Conservation (phyloP, 2,113 vertebrate genomes). For the Rhinolophus sinicus region DNA sequence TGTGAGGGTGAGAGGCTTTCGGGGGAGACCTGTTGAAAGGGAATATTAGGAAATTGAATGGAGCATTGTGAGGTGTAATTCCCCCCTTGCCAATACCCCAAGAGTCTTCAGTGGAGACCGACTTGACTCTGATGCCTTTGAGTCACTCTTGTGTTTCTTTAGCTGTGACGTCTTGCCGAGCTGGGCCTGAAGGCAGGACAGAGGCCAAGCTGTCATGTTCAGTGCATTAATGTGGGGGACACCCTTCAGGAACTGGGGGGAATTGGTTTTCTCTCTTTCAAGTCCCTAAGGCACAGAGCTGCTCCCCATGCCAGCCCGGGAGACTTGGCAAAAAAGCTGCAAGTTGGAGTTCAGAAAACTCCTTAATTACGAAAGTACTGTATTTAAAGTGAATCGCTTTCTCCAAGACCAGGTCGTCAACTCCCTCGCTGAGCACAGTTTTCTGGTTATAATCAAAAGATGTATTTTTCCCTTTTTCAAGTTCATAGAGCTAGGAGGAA, state of each 20-base stretch:
- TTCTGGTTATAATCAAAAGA: neutral
- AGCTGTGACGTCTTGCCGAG: rapidly evolving
- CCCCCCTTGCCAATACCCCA: neutral
- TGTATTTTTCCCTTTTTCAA: neutral
- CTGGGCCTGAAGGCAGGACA: neutral
- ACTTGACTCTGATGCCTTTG: neutral
- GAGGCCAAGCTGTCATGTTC: neutral
- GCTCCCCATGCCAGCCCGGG: neutral
- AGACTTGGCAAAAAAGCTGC: neutral
- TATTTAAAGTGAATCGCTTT: neutral
- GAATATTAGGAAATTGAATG: rapidly evolving
- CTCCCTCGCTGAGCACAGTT: slow-evolving; percentile 38
- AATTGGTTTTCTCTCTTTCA: neutral
- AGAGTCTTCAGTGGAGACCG: neutral
- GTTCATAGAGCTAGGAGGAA: neutral
- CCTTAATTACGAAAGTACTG: neutral
- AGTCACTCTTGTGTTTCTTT: neutral
- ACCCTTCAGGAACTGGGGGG: neutral
- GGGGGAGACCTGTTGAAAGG: neutral
- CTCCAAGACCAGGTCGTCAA: slow-evolving; percentile 44
- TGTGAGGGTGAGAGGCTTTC: neutral
- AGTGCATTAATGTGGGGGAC: neutral
- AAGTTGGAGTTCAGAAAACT: neutral
- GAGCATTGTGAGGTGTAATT: neutral
- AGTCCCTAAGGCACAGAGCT: neutral